Conservation (phyloP, 2,888 invertebrate genomes). For the Sarcophaga rosellei region DNA sequence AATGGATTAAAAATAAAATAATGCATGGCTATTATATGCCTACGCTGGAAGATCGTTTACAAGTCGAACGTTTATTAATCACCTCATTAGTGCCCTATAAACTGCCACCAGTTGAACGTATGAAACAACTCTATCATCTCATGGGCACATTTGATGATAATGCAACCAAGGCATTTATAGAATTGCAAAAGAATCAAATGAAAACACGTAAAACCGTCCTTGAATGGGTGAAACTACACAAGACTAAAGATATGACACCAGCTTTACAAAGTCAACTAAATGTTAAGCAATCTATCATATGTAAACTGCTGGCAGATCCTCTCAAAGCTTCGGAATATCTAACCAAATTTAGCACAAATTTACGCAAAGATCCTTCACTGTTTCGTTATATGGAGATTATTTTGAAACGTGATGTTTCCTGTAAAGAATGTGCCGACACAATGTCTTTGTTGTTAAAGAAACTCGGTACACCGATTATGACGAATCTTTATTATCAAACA, state of each 20-base stretch:
- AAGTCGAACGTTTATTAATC: constrained; percentile 96
- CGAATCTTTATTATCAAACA: constrained; percentile 96
- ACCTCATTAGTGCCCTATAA: constrained; percentile 98
- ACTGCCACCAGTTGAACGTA: constrained; percentile 91
- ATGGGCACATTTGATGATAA: constrained; percentile 97
- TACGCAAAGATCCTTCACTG: constrained; percentile 87
- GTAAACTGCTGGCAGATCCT: constrained; percentile 92
- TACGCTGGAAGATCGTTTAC: constrained; percentile 93
- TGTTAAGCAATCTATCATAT: constrained; percentile 83
- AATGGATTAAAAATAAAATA: constrained; percentile 99
- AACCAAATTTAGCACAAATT: constrained; percentile 89
- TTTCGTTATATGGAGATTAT: constrained; percentile 93
- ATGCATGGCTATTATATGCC: constrained; percentile 93
- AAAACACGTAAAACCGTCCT: constrained; percentile 91
- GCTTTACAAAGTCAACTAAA: constrained; percentile 89
- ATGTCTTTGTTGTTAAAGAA: constrained; percentile 93
- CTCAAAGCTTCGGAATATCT: constrained; percentile 95
- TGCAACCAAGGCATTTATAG: constrained; percentile 95
- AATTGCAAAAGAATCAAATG: constrained; percentile 95
- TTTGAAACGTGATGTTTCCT: constrained; percentile 93
- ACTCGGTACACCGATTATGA: constrained; percentile 96
- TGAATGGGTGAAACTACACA: constrained; percentile 93
- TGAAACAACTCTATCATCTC: constrained; percentile 95
- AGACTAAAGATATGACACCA: constrained; percentile 85
- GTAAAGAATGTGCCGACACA: constrained; percentile 96